phyloP scores from a whole-genome alignment of 2,113 vertebrate species.

The Gnathonemus echidnorhynchus region DNA sequence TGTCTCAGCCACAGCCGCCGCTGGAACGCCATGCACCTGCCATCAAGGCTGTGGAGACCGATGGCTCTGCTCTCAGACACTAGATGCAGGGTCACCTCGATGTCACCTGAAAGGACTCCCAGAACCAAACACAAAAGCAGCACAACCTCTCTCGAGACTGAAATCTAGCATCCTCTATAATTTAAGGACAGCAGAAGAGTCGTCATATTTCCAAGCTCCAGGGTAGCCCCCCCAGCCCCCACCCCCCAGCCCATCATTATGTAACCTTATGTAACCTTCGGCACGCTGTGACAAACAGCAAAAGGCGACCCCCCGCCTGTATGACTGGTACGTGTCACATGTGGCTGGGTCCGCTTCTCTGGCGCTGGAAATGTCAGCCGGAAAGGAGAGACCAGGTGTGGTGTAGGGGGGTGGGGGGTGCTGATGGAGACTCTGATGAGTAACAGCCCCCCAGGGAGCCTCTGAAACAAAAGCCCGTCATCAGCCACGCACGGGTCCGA shows the following conservation, averaged over 20 bases:
- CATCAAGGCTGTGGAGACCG: too few relatives aligned
- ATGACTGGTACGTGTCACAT: not conserved
- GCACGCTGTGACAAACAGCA: not conserved
- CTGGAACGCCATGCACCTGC: too few relatives aligned
- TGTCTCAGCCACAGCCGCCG: too few relatives aligned
- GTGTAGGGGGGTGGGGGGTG: not conserved
- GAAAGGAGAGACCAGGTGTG: not conserved
- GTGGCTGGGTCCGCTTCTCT: not conserved
- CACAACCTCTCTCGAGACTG: too few relatives aligned
- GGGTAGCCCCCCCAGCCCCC: not conserved
- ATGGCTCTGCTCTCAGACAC: too few relatives aligned
- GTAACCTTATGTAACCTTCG: not conserved
- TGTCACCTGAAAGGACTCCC: too few relatives aligned
- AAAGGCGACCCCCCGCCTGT: not conserved
- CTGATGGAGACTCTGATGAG: not conserved
- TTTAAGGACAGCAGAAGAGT: not conserved
- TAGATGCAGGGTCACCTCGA: too few relatives aligned
- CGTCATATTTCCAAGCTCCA: not conserved
- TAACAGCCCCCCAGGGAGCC: not conserved
- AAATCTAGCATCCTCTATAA: not conserved
- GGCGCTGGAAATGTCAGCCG: not conserved
- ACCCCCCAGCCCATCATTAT: not conserved
- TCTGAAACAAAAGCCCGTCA: not conserved
- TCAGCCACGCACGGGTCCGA: not conserved
- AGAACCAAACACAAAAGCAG: too few relatives aligned